Conservation (phyloP, 2,888 invertebrate genomes). For the Teleiodes luculella region DNA sequence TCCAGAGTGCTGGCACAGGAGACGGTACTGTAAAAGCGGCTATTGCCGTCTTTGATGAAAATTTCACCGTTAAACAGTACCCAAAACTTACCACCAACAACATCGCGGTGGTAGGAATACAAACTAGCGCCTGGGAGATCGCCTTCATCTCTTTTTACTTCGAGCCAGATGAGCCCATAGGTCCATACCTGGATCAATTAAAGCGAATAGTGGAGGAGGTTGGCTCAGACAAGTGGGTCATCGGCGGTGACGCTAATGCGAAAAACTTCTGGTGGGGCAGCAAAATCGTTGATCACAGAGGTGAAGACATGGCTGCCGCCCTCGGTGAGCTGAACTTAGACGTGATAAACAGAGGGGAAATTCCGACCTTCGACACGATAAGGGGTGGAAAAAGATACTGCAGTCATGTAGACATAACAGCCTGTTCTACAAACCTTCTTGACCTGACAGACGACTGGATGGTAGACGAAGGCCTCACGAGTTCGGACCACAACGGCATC, state of each 20-base stretch:
- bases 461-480: neutral
- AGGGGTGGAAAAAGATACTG: neutral
- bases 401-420: slow-evolving; percentile 1
- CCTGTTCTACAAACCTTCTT: neutral
- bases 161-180: neutral
- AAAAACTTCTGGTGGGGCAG: neutral
- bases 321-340: neutral
- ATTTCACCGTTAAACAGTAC: neutral
- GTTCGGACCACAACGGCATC: slow-evolving; percentile 8
- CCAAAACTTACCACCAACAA: slow-evolving; percentile 4
- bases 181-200: neutral
- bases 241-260: slow-evolving; percentile 1
- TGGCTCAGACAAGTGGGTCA: neutral
- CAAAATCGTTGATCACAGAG: neutral
- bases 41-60: neutral
- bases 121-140: slow-evolving; percentile 3
- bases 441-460: neutral
- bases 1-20: neutral
- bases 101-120: slow-evolving; percentile 2
- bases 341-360: neutral
- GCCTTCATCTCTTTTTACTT: neutral
- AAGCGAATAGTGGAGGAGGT: neutral
- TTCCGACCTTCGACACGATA: slow-evolving; percentile 1
- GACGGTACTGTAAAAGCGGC: neutral
- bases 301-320: neutral